Percentiles rank a stretch among this genome's conserved stretches.
Evolutionary conservation across 2,113 vertebrate genomes (phyloP).

Genomic region (Sigmodon hispidus): DNA sequence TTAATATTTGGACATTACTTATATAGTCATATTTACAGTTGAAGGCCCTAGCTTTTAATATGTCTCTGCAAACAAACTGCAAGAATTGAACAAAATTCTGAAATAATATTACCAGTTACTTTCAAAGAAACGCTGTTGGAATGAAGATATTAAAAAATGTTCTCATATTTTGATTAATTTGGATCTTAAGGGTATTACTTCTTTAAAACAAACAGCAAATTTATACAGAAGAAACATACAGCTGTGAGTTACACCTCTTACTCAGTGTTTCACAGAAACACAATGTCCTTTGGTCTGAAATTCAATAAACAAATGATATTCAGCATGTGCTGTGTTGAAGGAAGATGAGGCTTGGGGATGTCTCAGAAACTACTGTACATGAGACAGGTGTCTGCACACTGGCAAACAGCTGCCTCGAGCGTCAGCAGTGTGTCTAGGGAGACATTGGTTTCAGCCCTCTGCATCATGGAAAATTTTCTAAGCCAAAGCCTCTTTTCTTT

Average conservation of each 20-base stretch:
- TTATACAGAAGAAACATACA: conserved; percentile 39
- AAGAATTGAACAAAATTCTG: neutral
- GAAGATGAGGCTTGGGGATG: neutral
- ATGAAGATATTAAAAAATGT: neutral
- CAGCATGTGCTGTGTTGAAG: neutral
- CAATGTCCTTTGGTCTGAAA: conserved; percentile 26
- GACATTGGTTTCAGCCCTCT: conserved; percentile 33
- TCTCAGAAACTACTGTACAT: conserved; percentile 33
- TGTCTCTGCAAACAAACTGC: neutral
- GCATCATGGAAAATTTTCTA: conserved; percentile 80
- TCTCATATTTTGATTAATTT: conserved; percentile 28
- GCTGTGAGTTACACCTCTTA: neutral
- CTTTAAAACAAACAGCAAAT: conserved; percentile 49
- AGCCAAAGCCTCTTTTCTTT: conserved; percentile 13
- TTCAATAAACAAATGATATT: conserved; percentile 10
- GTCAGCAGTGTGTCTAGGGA: neutral
- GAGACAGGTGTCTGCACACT: conserved; percentile 50
- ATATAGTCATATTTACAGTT: neutral
- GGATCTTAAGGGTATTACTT: neutral
- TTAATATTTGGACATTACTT: conserved; percentile 43
- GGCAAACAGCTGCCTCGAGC: neutral
- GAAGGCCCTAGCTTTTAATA: conserved; percentile 7
- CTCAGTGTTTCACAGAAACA: neutral
- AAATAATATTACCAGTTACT: neutral
- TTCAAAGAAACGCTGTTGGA: neutral